phyloP scores from a whole-genome alignment of 2,888 invertebrate genomes.

The Aphodius sticticus region DNA sequence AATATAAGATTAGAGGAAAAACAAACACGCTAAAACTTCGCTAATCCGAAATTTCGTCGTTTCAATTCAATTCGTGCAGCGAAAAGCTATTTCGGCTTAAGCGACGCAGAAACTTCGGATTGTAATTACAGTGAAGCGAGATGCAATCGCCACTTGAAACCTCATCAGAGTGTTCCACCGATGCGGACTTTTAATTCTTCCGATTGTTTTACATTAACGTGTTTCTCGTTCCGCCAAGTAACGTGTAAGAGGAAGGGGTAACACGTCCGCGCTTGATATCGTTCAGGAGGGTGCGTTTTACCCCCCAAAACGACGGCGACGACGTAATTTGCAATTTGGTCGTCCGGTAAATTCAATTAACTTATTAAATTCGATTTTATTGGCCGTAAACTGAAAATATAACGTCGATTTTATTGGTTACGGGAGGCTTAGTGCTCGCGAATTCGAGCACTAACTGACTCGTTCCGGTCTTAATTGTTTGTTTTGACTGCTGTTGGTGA shows the following conservation, averaged over 20 bases:
- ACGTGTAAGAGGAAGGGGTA: not conserved
- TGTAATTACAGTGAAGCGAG: not conserved
- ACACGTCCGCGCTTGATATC: not conserved
- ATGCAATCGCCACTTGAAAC: not conserved
- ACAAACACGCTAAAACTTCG: not conserved
- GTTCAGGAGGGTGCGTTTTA: not conserved
- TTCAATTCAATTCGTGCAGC: not conserved
- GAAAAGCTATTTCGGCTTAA: not conserved
- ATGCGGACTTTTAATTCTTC: not conserved
- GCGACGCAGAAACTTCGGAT: not conserved
- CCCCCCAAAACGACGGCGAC: not conserved
- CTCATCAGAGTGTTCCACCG: not conserved
- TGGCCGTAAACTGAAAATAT: constrained; percentile 16
- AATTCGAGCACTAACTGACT: not conserved
- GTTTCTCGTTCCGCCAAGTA: not conserved
- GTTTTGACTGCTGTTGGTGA: not conserved
- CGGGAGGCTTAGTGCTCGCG: not conserved
- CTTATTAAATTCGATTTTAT: constrained; percentile 24
- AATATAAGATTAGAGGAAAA: not conserved
- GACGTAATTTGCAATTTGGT: constrained; percentile 12
- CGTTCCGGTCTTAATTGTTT: not conserved
- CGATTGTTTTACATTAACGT: not conserved
- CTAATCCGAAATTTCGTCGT: not conserved
- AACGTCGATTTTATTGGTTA: not conserved
- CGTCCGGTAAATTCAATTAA: constrained; percentile 24